Percentiles rank a stretch among this genome's conserved stretches.
Evolutionary conservation across 2,113 vertebrate species (phyloP).

Genomic region (Rhabdomys dilectus): DNA sequence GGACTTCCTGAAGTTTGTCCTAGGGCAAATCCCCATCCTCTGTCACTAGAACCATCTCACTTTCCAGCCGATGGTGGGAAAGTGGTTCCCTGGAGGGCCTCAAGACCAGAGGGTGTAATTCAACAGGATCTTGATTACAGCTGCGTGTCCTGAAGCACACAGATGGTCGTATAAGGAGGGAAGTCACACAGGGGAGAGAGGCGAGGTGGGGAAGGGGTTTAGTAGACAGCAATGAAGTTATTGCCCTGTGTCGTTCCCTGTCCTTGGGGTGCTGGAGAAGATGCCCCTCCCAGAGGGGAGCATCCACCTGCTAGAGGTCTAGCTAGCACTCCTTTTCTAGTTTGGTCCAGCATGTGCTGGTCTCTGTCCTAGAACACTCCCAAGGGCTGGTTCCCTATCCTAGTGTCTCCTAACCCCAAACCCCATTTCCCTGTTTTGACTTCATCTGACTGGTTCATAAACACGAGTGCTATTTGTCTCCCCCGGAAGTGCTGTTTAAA

Average conservation of each 20-base stretch:
- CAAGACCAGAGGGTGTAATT: neutral
- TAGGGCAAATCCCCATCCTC: neutral
- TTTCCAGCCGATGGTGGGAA: neutral
- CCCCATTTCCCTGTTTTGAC: neutral
- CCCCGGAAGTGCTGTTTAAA: slow-evolving; percentile 63
- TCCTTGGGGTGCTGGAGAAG: neutral
- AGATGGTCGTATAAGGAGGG: neutral
- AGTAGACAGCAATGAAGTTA: too few species aligned
- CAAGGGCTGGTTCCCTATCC: neutral
- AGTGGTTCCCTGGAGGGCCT: neutral
- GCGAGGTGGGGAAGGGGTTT: too few species aligned
- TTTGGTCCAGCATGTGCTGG: accelerated
- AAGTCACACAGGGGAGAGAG: neutral
- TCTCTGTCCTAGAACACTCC: neutral
- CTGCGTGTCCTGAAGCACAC: neutral
- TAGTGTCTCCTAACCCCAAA: neutral
- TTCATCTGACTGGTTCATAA: slow-evolving; percentile 55
- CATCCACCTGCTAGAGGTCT: neutral
- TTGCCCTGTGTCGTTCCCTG: neutral
- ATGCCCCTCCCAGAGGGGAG: neutral
- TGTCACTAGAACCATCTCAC: neutral
- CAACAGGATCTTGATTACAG: neutral
- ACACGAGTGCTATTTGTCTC: slow-evolving; percentile 68
- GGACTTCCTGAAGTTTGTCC: neutral
- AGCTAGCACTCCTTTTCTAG: neutral